Conservation (phyloP, 2,113 vertebrate species). For the Myiagra hebetior region DNA sequence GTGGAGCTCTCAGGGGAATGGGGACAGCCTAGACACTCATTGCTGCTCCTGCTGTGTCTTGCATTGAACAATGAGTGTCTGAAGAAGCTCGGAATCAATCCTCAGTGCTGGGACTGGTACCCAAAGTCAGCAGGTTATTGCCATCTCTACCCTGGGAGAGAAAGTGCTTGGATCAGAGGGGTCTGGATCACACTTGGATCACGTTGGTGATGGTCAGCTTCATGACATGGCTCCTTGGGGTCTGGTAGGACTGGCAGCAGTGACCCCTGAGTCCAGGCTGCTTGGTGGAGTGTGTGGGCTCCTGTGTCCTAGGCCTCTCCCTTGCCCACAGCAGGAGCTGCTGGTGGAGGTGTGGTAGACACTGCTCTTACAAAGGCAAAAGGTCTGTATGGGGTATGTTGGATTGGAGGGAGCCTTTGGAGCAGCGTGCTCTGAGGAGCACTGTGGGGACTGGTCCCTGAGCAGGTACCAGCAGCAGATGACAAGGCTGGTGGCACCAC, state of each 20-base stretch:
- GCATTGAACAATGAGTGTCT: background rate
- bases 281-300: fast-evolving
- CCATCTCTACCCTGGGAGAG: background rate
- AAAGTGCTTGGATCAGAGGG: background rate
- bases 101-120: background rate
- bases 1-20: background rate
- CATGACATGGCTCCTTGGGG: background rate
- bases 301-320: background rate
- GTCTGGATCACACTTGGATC: background rate
- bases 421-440: background rate
- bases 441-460: fast-evolving
- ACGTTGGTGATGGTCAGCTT: background rate
- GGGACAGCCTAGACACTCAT: background rate
- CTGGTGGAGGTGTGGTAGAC: background rate
- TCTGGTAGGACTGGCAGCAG: background rate
- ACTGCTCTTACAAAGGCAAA: background rate
- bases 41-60: background rate
- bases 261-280: background rate
- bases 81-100: background rate
- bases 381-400: no score
- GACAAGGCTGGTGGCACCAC: background rate
- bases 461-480: background rate
- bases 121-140: background rate
- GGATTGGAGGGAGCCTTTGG: background rate
- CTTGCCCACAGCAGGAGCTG: background rate